Evolutionary conservation across 2,888 invertebrate species (phyloP), one percentile per base, ranked within the genome.

Genomic region (Stratiomys singularior): DNA sequence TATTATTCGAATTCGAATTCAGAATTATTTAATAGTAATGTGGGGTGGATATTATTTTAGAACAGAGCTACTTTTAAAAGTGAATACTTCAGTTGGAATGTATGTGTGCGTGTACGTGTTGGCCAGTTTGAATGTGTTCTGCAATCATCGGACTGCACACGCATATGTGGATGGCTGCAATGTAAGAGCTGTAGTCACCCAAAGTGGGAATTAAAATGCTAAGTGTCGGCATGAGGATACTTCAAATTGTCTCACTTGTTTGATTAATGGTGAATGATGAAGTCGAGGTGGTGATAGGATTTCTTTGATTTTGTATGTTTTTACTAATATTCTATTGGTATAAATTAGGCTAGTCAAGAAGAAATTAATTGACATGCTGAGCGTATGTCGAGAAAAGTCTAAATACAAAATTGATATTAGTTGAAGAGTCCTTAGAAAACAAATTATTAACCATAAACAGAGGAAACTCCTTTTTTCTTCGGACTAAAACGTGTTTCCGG

Each of bases 21-120:
- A 52, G 27, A 71, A 71, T 47, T 71, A 47, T 71, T 71, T 71
- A 71, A 71, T 52, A 18, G 25, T 25, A 71, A 71, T 71, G 52
- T 27, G 71, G 71, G 71, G 71, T 71, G 71, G 47, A 71, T 47
- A 71, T 71, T 71, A 71, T 52, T 71, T 71, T 71, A 47, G 71
- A 52, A 47, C 71, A 52, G 71, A 27, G 71, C 52, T 30, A 44
- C 21, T 66, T 60, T 66, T 21, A 66, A 66, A 66, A 66, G 15
- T 66, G 44, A 37, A 18, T 13, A 37, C 44, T 37, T 66, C 9
- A 13, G 3, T 18, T 44, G 37, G 44, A 66, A 37, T 63, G 63
- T 63, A 28, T 25, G 23, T 13, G 28, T 2, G n/a, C 5, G 18
- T 1, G 7, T 63, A 28, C 27, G 23, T 13, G 28, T 2, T n/a